These are phyloP conservation scores for Pao palembangensis DNA, from an alignment of 2,113 vertebrate genomes.

Conservation along the genomic window DNA sequence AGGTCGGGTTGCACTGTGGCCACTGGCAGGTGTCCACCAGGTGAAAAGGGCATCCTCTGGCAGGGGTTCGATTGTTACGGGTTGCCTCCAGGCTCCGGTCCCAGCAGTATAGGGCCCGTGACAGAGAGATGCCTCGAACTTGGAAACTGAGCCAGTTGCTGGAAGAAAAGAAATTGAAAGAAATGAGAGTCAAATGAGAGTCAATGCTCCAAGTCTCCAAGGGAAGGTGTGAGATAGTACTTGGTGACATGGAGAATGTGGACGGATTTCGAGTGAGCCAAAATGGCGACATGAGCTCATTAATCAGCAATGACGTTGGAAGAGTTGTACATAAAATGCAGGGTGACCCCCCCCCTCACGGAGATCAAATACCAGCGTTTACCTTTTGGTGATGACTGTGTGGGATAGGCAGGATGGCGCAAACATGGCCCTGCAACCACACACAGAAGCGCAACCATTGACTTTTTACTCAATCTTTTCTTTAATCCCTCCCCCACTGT, in stretches of 20 bases:
- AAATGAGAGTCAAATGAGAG: neutral
- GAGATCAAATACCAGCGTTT: slow-evolving; percentile 13
- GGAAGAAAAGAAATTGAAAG: slow-evolving; percentile 5
- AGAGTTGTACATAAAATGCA: neutral
- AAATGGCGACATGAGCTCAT: slow-evolving; percentile 64
- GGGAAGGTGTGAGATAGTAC: slow-evolving; percentile 63
- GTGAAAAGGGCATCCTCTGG: slow-evolving; percentile 79
- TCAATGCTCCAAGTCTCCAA: neutral
- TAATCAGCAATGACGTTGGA: slow-evolving; percentile 20
- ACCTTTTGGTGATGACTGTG: slow-evolving; percentile 80
- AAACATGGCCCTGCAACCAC: slow-evolving; percentile 75
- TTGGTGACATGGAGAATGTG: slow-evolving; percentile 62
- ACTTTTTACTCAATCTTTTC: neutral
- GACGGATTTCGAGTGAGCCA: slow-evolving; percentile 53
- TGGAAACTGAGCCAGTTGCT: slow-evolving; percentile 81
- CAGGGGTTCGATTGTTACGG: slow-evolving; percentile 69
- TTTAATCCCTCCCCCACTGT: neutral
- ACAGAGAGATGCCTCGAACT: slow-evolving; percentile 74
- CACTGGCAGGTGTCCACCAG: slow-evolving; percentile 78
- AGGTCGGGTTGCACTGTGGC: slow-evolving; percentile 84
- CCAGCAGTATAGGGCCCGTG: slow-evolving; percentile 81
- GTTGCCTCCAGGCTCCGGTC: slow-evolving; percentile 77
- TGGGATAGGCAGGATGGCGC: slow-evolving; percentile 82
- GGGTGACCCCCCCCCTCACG: neutral
- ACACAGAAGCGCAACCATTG: slow-evolving; percentile 4